Conservation (phyloP, 2,797 vertebrate species). For the Helicolenus hilgendorfi region DNA sequence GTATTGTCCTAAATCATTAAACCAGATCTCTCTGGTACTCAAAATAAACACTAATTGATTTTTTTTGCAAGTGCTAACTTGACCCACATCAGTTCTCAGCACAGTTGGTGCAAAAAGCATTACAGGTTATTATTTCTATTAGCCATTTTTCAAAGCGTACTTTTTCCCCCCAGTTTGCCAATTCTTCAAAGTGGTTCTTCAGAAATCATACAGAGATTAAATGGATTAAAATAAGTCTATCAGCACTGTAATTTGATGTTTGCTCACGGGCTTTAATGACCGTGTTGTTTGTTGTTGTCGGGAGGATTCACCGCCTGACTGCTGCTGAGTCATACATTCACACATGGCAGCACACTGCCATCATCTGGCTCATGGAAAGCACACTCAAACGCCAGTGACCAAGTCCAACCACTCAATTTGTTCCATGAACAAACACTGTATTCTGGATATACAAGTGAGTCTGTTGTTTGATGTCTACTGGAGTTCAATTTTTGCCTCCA, state of each 20-base stretch:
- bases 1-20: background rate
- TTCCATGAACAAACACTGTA: background rate
- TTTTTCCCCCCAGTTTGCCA: background rate
- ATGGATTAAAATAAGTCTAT: slow-evolving; percentile 60
- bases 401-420: background rate
- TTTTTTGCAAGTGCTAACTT: slow-evolving; percentile 4
- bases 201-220: slow-evolving; percentile 40
- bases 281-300: slow-evolving; percentile 6
- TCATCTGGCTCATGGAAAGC: slow-evolving; percentile 60
- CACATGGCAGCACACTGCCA: slow-evolving; percentile 75
- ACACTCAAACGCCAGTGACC: background rate
- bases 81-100: slow-evolving; percentile 8
- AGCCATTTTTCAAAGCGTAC: slow-evolving; percentile 5
- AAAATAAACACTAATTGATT: slow-evolving; percentile 7
- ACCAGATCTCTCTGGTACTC: background rate
- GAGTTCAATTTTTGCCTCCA: background rate
- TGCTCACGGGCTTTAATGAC: slow-evolving; percentile 32
- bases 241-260: slow-evolving; percentile 45
- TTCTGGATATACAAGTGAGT: background rate
- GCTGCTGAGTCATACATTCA: slow-evolving; percentile 34
- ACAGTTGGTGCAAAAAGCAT: background rate
- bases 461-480: background rate
- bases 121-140: slow-evolving; percentile 2
- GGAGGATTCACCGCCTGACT: background rate
- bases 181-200: slow-evolving; percentile 28